These are phyloP conservation scores for Aurelia sp. DNA, from an alignment of 30 jellyfish, hydroid and myxozoan genomes.

Conservation along the genomic window DNA sequence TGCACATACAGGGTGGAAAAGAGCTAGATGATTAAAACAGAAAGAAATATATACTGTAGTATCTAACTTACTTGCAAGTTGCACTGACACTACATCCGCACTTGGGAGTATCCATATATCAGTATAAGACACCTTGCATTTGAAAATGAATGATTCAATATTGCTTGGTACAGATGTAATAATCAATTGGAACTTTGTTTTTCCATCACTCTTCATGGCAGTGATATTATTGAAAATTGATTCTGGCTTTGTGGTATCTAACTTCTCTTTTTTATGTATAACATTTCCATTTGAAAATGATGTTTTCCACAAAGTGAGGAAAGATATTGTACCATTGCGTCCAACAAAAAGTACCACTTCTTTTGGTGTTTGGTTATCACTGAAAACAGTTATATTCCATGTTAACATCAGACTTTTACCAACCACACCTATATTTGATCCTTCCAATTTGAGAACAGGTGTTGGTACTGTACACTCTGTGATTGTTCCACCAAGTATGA, in stretches of 20 bases:
- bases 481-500: conserved; percentile 9
- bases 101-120: conserved; percentile 7
- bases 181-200: conserved; percentile 3
- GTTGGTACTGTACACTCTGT: not conserved
- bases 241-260: conserved; percentile 3
- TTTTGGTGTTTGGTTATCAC: not conserved
- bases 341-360: conserved; percentile 3
- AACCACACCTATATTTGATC: conserved; percentile 30
- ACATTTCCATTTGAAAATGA: not conserved
- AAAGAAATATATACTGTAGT: too few species aligned
- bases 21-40: too few species aligned
- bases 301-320: not conserved
- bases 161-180: conserved; percentile 27
- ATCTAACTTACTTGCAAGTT: conserved; percentile 47
- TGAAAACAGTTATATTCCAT: conserved; percentile 19
- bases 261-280: not conserved
- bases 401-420: conserved; percentile 16
- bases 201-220: not conserved
- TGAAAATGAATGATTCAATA: conserved; percentile 10
- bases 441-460: not conserved
- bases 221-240: conserved; percentile 25
- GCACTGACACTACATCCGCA: not conserved
- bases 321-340: not conserved
- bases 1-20: too few species aligned
- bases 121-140: not conserved